Evolutionary conservation across 2,113 vertebrate species (phyloP).

Genomic region (Crotalus helleri): DNA sequence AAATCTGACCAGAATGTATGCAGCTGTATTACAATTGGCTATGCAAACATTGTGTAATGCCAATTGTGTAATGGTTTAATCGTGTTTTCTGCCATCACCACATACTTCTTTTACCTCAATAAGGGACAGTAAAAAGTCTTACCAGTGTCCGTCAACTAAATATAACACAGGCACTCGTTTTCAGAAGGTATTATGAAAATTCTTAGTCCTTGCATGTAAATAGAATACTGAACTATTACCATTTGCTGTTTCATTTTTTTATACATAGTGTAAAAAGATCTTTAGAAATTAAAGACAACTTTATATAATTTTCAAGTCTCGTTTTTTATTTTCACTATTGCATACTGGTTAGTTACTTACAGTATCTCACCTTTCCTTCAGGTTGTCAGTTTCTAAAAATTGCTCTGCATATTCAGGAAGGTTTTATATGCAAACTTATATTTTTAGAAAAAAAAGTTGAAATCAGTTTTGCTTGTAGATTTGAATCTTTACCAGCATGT

Average conservation of each 20-base stretch:
- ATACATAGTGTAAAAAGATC: not conserved
- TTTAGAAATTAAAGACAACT: not conserved
- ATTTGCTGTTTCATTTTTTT: not conserved
- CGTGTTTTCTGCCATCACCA: not conserved
- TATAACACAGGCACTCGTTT: not conserved
- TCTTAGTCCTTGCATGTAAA: not conserved
- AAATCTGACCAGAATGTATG: not conserved
- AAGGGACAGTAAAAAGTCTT: not conserved
- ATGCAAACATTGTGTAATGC: not conserved
- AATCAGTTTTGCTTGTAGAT: not conserved
- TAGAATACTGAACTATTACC: not conserved
- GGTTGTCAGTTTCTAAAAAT: not conserved
- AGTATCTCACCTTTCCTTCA: not conserved
- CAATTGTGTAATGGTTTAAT: not conserved
- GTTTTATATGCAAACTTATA: not conserved
- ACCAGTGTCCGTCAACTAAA: not conserved
- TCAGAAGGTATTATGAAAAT: not conserved
- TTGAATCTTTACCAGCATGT: not conserved
- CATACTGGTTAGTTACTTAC: not conserved
- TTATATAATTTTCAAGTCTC: not conserved
- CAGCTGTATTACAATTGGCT: not conserved
- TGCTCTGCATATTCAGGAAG: too few species aligned
- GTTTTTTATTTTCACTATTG: not conserved
- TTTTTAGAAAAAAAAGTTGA: not conserved
- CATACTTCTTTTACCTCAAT: not conserved